Percentiles rank a stretch among this genome's conserved stretches.
Conservation (phyloP, 2,797 vertebrate genomes). For the Microtus californicus region DNA sequence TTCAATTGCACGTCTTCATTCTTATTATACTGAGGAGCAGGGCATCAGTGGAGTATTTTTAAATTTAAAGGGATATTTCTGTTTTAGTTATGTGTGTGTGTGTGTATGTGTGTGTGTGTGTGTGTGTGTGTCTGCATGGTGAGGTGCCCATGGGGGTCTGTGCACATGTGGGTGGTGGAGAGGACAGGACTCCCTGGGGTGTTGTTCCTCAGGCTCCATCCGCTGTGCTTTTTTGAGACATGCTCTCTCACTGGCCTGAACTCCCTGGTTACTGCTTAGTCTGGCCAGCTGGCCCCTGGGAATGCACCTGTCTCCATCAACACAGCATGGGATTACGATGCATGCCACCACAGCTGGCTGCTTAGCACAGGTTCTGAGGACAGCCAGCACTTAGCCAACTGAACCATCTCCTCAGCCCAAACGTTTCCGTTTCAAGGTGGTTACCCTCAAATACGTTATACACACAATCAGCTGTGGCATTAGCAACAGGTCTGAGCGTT, state of each 20-base stretch:
- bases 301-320: fast-evolving
- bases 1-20: neutral
- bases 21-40: neutral
- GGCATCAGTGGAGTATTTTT: neutral
- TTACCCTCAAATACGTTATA: neutral
- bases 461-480: neutral
- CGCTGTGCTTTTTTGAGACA: neutral
- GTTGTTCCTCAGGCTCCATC: neutral
- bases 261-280: neutral
- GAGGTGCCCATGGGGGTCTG: neutral
- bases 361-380: neutral
- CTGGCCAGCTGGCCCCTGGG: neutral
- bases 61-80: neutral
- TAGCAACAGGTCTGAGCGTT: neutral
- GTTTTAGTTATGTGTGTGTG: neutral
- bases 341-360: neutral
- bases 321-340: neutral
- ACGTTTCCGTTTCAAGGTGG: neutral
- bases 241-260: neutral
- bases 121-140: too few species aligned
- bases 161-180: neutral
- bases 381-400: neutral
- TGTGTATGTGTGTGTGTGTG: neutral
- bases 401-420: neutral
- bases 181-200: neutral